These are phyloP conservation scores for Celastrina argiolus DNA, from an alignment of 2,888 invertebrate genomes.

Conservation along the genomic window DNA sequence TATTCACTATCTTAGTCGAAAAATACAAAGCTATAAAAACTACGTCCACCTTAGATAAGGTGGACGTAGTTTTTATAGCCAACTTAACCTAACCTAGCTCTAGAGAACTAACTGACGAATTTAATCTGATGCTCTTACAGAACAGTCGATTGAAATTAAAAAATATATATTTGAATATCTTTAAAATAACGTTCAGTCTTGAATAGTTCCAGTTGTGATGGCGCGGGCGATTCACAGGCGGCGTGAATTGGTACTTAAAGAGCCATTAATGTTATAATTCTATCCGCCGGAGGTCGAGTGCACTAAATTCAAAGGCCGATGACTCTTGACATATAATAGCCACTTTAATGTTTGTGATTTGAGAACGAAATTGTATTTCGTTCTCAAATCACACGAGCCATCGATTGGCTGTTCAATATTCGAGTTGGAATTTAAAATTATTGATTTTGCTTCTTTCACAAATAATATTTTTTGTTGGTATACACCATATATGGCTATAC, in stretches of 20 bases:
- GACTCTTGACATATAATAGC: slow-evolving; percentile 20
- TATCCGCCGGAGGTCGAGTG: slow-evolving; percentile 13
- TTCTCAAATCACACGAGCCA: not conserved
- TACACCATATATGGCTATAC: too few relatives aligned
- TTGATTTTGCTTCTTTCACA: not conserved
- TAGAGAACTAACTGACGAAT: too few relatives aligned
- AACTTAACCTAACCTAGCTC: too few relatives aligned
- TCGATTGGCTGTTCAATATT: not conserved
- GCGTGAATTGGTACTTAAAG: slow-evolving; percentile 21
- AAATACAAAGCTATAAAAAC: too few relatives aligned
- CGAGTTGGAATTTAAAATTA: not conserved
- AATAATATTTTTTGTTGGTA: not conserved
- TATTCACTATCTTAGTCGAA: too few relatives aligned
- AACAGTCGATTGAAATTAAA: not conserved
- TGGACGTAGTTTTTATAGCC: too few relatives aligned
- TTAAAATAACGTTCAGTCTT: not conserved
- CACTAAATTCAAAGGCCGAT: slow-evolving; percentile 19
- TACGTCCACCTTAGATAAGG: too few relatives aligned
- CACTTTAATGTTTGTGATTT: slow-evolving; percentile 12
- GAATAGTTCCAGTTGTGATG: not conserved
- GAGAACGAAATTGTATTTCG: too few relatives aligned
- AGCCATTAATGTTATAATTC: slow-evolving; percentile 20
- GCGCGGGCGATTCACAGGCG: slow-evolving; percentile 18
- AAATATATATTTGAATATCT: not conserved
- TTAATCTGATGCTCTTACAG: too few relatives aligned